Conservation (phyloP, 2,113 vertebrate species). For the Varanus komodoensis region DNA sequence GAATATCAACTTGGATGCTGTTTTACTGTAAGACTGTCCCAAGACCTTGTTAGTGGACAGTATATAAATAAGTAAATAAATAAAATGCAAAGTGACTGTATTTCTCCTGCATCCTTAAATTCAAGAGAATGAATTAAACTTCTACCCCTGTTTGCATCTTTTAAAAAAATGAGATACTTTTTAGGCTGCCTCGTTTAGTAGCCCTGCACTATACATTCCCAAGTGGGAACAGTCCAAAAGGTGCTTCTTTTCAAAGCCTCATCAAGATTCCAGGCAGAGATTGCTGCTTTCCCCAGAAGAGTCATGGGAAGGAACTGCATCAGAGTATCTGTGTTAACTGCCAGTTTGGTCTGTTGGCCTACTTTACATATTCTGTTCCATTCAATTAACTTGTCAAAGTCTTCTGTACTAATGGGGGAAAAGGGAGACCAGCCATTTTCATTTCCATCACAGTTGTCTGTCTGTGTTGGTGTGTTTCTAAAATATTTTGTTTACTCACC, state of each 20-base stretch:
- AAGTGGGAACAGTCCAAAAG: not conserved
- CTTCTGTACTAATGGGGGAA: not conserved
- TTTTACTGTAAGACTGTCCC: too few relatives aligned
- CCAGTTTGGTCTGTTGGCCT: not conserved
- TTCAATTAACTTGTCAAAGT: constrained; percentile 11
- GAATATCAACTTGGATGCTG: too few relatives aligned
- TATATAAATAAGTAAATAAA: too few relatives aligned
- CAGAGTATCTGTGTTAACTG: not conserved
- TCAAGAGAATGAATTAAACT: too few relatives aligned
- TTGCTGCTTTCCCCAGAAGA: not conserved
- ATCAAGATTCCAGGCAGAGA: not conserved
- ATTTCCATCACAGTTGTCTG: not conserved
- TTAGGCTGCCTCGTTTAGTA: not conserved
- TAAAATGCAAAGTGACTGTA: too few relatives aligned
- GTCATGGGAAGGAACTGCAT: not conserved
- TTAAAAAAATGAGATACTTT: too few relatives aligned
- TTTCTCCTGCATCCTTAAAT: too few relatives aligned
- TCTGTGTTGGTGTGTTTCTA: not conserved
- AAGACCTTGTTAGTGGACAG: too few relatives aligned
- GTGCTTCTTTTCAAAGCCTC: not conserved
- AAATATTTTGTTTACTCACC: not conserved
- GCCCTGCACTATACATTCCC: not conserved
- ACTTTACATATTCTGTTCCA: not conserved
- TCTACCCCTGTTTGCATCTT: too few relatives aligned
- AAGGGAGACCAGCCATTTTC: not conserved